Percentiles rank a stretch among this genome's conserved stretches.
Evolutionary conservation across 2,888 invertebrate species (phyloP).

Genomic region (Hypsopygia costalis): DNA sequence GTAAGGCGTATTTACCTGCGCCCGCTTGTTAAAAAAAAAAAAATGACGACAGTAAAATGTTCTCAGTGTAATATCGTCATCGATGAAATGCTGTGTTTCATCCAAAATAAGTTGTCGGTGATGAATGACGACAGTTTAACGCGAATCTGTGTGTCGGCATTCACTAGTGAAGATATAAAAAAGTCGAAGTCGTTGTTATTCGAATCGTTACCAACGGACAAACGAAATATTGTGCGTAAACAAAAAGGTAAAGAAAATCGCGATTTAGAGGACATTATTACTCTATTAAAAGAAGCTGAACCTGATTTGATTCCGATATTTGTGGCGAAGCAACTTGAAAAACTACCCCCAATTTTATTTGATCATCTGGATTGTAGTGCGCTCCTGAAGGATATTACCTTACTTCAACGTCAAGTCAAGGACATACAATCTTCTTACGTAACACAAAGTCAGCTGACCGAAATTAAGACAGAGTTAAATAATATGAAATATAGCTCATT

Average conservation of each 20-base stretch:
- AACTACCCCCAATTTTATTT: constrained; percentile 8
- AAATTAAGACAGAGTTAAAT: no score
- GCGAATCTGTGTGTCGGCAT: constrained; percentile 14
- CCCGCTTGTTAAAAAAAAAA: no score
- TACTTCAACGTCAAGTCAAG: no score
- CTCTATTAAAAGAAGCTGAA: constrained; percentile 14
- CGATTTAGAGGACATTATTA: constrained; percentile 14
- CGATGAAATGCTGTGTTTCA: no score
- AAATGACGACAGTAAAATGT: no score
- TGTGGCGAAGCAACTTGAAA: constrained; percentile 15
- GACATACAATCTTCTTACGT: no score
- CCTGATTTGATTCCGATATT: constrained; percentile 15
- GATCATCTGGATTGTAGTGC: no score
- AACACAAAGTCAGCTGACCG: no score
- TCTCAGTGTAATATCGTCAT: no score
- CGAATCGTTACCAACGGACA: constrained; percentile 16
- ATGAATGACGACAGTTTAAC: constrained; percentile 12
- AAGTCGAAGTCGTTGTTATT: constrained; percentile 17
- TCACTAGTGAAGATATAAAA: constrained; percentile 12
- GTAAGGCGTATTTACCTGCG: no score
- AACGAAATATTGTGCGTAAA: constrained; percentile 15
- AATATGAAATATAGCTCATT: no score
- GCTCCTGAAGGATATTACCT: no score
- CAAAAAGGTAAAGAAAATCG: constrained; percentile 17
- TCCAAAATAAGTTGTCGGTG: constrained; percentile 13